Base-by-base conservation (phyloP, 2,888 invertebrate genomes). In the Ethmia dodecea region DNA sequence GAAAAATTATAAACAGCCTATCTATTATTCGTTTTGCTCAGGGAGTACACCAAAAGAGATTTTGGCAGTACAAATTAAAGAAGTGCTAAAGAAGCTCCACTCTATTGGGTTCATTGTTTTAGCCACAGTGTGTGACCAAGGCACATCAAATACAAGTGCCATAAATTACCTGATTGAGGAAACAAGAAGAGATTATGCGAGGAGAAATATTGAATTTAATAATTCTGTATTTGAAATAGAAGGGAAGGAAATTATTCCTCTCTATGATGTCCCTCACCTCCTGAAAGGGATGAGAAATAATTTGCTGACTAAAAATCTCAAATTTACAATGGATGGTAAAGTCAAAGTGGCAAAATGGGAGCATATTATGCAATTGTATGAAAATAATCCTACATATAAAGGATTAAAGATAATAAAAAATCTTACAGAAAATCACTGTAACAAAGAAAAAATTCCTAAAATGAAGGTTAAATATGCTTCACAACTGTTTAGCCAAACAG, bases 401-500 rank as follows among this genome's bases (percentile, higher is more conserved):
- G 16, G 26, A 4, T 40, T 24, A 10, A 31, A 34, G 28, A 14
- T 45, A 2, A 35, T 42, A 14, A 14, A 13, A 10, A 42, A 43
- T 39, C 26, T 49, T 15, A 45, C 42, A 10, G 27, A 39, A 8
- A 20, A 31, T 0, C 44, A 47, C 29, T 29, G 41, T 18, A 37
- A 32, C n/a, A 41, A 43, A 9, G 38, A 38, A 11, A 40, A 39
- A 24, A 38, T 41, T 15, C 39, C 42, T 14, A 46, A 45, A 31
- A 39, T 33, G 39, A 31, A 33, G 10, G 42, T 49, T 5, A 34
- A 35, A 15, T 43, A 35, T 31, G 48, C 47, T n/a, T 25, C 40
- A 10, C 44, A 48, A 35, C 27, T 43, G 24, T 31, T 45, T 8
- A 47, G 49, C 31, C 14, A 26, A 18, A 15, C 34, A 11, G 43